Evolutionary conservation across 2,113 vertebrate genomes (phyloP).

Genomic region (Tretioscincus oriximinensis): DNA sequence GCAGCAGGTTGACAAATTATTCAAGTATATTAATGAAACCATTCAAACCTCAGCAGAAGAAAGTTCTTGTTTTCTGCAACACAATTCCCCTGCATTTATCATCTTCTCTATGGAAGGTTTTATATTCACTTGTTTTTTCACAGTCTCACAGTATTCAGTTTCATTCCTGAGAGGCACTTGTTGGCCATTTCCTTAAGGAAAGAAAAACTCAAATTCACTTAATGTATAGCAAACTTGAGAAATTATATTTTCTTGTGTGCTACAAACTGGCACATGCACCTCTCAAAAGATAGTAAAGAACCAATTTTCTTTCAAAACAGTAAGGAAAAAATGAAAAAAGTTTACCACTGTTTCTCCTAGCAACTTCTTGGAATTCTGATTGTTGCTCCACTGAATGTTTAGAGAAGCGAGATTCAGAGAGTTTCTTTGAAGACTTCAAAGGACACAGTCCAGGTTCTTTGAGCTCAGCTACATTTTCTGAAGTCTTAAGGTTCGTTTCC

Average conservation of each 20-base stretch:
- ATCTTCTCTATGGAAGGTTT: slow-evolving; percentile 72
- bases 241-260: background rate
- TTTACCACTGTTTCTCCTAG: slow-evolving; percentile 75
- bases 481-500: slow-evolving; percentile 87
- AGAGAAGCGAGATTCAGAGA: slow-evolving; percentile 71
- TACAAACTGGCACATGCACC: background rate
- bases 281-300: background rate
- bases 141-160: slow-evolving; percentile 68
- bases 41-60: slow-evolving; percentile 69
- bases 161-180: slow-evolving; percentile 74
- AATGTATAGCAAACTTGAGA: background rate
- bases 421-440: slow-evolving; percentile 72
- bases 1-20: background rate
- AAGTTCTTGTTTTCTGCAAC: slow-evolving; percentile 65
- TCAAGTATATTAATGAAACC: background rate
- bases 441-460: slow-evolving; percentile 73
- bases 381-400: slow-evolving; percentile 71
- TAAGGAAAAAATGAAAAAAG: background rate
- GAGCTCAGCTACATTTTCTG: slow-evolving; percentile 74
- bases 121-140: slow-evolving; percentile 67
- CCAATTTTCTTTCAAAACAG: background rate
- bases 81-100: slow-evolving; percentile 53
- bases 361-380: slow-evolving; percentile 67
- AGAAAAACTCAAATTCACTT: slow-evolving; percentile 37
- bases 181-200: slow-evolving; percentile 68